Evolutionary conservation across 2,113 vertebrate species (phyloP), one percentile per base, ranked within the genome.

Genomic region (Vimba vimba): DNA sequence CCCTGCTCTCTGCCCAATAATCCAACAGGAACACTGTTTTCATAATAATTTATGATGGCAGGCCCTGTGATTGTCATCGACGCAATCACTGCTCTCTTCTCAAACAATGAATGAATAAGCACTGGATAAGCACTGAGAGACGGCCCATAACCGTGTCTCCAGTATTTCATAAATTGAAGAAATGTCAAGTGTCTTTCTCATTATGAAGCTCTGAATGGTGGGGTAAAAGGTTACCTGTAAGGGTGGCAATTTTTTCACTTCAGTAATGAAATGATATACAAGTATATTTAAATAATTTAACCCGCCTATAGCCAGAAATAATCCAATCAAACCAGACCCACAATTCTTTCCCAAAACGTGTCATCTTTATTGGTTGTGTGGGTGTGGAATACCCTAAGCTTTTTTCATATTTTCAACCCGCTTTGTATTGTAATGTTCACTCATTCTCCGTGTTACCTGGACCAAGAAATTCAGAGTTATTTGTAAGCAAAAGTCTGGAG

Each of bases 271-370:
- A 88, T 88, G 10, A 57, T 76, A 87, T n/a, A 71, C 82, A 85
- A 4, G 76, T 60, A 89, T 68, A 83, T 92, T 87, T 64, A 89
- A 89, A 91, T 86, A 87, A 86, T 83, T 45, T 59, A 66, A 62
- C 86, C 87, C 30, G 36, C 82, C 27, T 17, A 52, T 52, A 43
- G 25, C 82, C 23, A 23, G 21, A 17, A 82, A 60, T 88, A 74
- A 91, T 85, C 85, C 77, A 62, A 87, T 62, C 62, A 83, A 45
- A 88, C 86, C 85, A 88, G 69, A 50, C 47, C 19, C 33, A 13
- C 62, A 68, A 75, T 79, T 64, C 17, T n/a, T 62, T 82, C 30
- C 57, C 75, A 43, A 3, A 59, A 79, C 6, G 47, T 43, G 66
- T 23, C 79, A 76, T 45, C 17, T 66, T 8, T 39, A 71, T n/a